Conservation (phyloP, 2,888 invertebrate genomes). For the Mimas tiliae region DNA sequence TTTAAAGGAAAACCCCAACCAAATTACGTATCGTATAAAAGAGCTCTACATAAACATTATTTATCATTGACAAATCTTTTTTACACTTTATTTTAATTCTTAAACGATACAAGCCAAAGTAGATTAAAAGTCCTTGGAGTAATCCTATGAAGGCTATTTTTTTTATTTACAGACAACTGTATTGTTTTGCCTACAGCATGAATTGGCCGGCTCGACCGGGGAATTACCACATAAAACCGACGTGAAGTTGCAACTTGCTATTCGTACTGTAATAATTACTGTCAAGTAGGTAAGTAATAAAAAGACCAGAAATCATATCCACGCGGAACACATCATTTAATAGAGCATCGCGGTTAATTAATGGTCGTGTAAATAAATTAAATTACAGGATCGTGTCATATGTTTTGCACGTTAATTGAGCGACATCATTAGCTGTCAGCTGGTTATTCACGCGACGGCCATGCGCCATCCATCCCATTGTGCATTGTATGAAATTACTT, state of each 20-base stretch:
- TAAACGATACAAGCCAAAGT: no score
- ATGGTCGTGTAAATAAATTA: constrained; percentile 36
- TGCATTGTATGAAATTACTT: constrained; percentile 20
- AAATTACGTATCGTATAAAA: neutral
- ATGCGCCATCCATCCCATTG: constrained; percentile 26
- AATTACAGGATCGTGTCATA: constrained; percentile 47
- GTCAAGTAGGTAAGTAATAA: no score
- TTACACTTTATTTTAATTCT: no score
- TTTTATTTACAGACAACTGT: no score
- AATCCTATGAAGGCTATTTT: no score
- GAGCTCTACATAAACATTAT: neutral
- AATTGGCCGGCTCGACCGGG: no score
- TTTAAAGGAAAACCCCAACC: neutral
- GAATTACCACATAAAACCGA: no score
- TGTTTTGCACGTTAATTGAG: constrained; percentile 41
- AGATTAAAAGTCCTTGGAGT: no score
- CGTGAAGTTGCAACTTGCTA: no score
- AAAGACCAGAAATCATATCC: neutral
- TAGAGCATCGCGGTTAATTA: constrained; percentile 36
- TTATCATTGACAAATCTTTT: no score
- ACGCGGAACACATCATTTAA: constrained; percentile 35
- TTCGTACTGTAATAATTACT: no score
- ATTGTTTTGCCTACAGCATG: no score
- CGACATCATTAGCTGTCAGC: constrained; percentile 42
- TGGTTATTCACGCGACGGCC: constrained; percentile 31